These are phyloP conservation scores for Telenomus remus DNA, from an alignment of 1,140 invertebrate species.

Conservation along the genomic window DNA sequence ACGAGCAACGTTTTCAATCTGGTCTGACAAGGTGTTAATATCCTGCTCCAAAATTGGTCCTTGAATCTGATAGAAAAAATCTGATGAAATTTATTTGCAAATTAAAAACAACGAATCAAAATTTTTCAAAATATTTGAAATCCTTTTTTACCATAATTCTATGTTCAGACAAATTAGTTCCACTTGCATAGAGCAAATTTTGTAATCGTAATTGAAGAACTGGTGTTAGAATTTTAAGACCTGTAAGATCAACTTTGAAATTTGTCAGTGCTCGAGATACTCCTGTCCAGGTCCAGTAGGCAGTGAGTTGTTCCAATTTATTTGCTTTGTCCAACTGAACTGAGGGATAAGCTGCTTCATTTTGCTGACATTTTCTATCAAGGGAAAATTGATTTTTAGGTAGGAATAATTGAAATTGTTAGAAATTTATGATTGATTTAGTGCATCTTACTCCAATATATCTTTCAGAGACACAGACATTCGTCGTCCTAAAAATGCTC, in stretches of 20 bases:
- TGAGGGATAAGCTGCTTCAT: conserved; percentile 82
- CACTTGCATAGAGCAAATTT: conserved; percentile 79
- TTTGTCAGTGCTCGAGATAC: conserved; percentile 75
- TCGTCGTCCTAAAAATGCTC: conserved; percentile 64
- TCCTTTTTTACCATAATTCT: conserved; percentile 70
- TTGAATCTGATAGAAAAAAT: conserved; percentile 67
- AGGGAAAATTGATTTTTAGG: background rate
- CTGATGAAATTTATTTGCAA: conserved; percentile 3
- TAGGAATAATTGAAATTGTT: background rate
- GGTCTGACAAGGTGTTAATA: conserved; percentile 82
- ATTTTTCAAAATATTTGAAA: background rate
- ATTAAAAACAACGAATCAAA: background rate
- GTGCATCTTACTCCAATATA: conserved; percentile 63
- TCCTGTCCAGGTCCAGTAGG: conserved; percentile 79
- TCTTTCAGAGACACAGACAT: conserved; percentile 66
- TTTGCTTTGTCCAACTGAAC: conserved; percentile 81
- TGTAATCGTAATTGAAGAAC: conserved; percentile 78
- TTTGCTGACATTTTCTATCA: conserved; percentile 77
- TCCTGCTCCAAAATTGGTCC: conserved; percentile 84
- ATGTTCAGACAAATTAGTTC: conserved; percentile 82
- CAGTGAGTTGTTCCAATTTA: conserved; percentile 78
- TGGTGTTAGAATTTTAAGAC: conserved; percentile 76
- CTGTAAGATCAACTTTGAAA: conserved; percentile 72
- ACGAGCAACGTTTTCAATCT: conserved; percentile 83
- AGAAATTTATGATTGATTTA: background rate